A percentile compares a stretch with the other conserved stretches of the same genome.
Conservation (phyloP, 2,888 invertebrate species). For the Cryptocheilus praepositus region DNA sequence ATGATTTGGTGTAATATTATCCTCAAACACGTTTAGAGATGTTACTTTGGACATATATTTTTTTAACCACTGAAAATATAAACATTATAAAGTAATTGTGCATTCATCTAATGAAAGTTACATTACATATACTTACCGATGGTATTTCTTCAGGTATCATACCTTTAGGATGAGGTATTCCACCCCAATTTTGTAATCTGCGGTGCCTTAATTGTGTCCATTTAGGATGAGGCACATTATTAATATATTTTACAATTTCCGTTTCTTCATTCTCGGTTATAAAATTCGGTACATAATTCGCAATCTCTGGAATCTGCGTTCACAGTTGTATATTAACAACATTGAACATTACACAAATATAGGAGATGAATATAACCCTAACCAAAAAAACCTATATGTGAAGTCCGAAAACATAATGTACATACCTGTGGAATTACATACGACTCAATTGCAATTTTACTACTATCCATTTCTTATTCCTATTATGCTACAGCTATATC, state of each 20-base stretch:
- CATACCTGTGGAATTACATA: too few relatives aligned
- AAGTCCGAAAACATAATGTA: too few relatives aligned
- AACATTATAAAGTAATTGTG: background rate
- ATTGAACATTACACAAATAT: too few relatives aligned
- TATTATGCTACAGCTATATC: too few relatives aligned
- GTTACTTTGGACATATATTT: constrained; percentile 83
- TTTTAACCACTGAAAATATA: constrained; percentile 83
- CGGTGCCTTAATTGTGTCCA: constrained; percentile 96
- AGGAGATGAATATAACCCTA: too few relatives aligned
- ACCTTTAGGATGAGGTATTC: constrained; percentile 93
- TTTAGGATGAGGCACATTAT: constrained; percentile 91
- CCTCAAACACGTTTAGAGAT: constrained; percentile 82
- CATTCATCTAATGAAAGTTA: background rate
- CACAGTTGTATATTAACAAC: background rate
- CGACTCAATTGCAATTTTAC: too few relatives aligned
- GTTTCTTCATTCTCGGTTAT: constrained; percentile 85
- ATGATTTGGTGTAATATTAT: constrained; percentile 87
- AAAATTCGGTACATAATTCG: constrained; percentile 92
- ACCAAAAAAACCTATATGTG: too few relatives aligned
- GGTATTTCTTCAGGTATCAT: constrained; percentile 95
- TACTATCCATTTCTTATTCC: too few relatives aligned
- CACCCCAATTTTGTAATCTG: constrained; percentile 98
- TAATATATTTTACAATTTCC: constrained; percentile 83
- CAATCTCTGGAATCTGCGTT: constrained; percentile 78
- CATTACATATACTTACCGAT: constrained; percentile 60